phyloP scores from a whole-genome alignment of 2,113 vertebrate species.

The Protobothrops flavoviridis region DNA sequence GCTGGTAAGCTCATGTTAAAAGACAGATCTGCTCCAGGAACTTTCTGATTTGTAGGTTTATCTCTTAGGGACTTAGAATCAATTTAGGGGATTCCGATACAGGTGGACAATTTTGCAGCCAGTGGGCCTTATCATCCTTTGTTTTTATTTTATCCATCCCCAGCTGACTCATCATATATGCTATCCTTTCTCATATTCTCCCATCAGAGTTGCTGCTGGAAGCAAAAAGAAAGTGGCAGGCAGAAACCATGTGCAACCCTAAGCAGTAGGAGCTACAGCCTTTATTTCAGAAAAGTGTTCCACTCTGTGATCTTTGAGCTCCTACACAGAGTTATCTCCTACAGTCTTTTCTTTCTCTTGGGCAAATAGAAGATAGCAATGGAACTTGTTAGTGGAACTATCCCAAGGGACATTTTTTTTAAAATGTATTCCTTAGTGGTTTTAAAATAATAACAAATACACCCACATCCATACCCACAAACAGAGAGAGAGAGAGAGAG shows the following conservation, averaged over 20 bases:
- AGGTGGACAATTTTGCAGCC: background rate
- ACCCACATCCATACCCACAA: too few species aligned
- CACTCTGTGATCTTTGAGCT: background rate
- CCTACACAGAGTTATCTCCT: background rate
- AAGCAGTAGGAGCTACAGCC: background rate
- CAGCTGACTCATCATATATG: background rate
- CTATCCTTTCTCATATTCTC: background rate
- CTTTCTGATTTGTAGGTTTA: background rate
- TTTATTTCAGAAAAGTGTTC: background rate
- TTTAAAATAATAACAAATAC: background rate
- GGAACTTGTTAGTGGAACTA: background rate
- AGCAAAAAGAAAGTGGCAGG: background rate
- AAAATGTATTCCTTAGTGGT: background rate
- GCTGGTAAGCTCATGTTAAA: background rate
- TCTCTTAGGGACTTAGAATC: background rate
- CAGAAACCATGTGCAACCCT: background rate
- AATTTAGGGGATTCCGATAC: background rate
- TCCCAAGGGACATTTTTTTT: background rate
- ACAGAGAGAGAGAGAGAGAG: too few species aligned
- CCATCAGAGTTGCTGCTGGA: background rate
- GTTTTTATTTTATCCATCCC: background rate
- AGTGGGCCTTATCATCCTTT: background rate
- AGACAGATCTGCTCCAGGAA: background rate
- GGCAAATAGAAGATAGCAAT: background rate
- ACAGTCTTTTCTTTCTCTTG: background rate